These are phyloP conservation scores for Archivesica marissinica DNA, from an alignment of 1,140 invertebrate species.

Conservation along the genomic window DNA sequence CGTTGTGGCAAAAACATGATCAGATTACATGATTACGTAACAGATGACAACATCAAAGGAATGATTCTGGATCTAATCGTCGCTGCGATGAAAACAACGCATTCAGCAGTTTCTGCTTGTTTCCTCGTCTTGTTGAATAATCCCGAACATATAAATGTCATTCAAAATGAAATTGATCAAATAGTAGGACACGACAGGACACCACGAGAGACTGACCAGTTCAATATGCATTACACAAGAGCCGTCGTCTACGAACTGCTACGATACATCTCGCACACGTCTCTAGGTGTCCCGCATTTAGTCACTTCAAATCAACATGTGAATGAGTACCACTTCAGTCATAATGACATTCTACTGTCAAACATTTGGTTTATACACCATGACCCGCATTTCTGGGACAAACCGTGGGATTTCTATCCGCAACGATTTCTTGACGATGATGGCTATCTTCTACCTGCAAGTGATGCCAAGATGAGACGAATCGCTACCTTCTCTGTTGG, in stretches of 20 bases:
- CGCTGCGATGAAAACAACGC: neutral
- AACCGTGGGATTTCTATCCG: neutral
- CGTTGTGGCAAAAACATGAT: too few species aligned
- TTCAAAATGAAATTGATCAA: conserved; percentile 1
- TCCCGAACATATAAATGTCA: neutral
- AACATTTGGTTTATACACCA: conserved; percentile 14
- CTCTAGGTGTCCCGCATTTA: neutral
- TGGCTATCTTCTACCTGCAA: neutral
- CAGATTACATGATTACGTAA: too few species aligned
- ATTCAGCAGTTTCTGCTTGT: neutral
- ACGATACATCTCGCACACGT: neutral
- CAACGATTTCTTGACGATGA: neutral
- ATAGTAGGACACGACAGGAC: neutral
- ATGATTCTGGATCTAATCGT: neutral
- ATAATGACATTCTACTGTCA: neutral
- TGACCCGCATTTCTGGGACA: neutral
- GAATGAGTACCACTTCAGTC: neutral
- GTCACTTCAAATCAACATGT: neutral
- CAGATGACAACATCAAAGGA: neutral
- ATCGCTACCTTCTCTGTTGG: conserved; percentile 4
- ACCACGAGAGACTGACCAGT: neutral
- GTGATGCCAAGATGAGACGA: neutral
- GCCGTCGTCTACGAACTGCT: neutral
- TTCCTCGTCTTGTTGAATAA: neutral
- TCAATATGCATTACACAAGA: neutral